Evolutionary conservation across 1,140 invertebrate genomes (phyloP), one percentile per base, ranked within the genome.

Genomic region (Micrasema minimum): DNA sequence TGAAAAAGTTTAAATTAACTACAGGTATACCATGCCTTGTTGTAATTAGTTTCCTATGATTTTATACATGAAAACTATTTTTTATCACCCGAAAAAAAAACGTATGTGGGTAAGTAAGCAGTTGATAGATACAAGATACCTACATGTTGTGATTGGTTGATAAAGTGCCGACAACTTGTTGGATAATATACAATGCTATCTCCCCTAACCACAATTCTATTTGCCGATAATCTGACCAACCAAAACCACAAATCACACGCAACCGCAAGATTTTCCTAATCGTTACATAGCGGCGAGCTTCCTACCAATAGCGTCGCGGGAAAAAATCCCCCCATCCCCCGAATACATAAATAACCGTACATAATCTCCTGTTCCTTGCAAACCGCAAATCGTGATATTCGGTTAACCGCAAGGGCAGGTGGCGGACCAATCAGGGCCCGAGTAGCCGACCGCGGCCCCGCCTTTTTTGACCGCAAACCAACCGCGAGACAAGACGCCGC

Each of bases 401-500:
- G 69, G 69, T 71, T 71, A 82, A 82, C 81, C 82, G 77, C 81
- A 82, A 80, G 67, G 77, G 76, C 71, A 77, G 66, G 72, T 71
- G 76, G 50, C 38, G 18, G 75, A 72, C 81, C 81, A 82, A 82
- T 82, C 71, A 76, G 55, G 65, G 64, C 74, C 53, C 72, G 37
- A 11, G 70, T 67, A 68, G 77, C 70, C 70, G 76, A 79, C 81
- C 82, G 80, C 77, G 80, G 77, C 78, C 76, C 72, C 80, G 80
- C 81, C 82, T 75, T 73, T 78, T 78, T 78, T 81, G 81, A 83
- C 82, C 82, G 76, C 82, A 83, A 83, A 83, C 82, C 82, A 83
- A 83, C 82, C 82, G 80, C 82, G 82, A 81, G 77, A 78, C 77
- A 79, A 81, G 71, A 72, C 74, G 69, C 62, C 64, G 62, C 62